Evolutionary conservation across 2,888 invertebrate genomes (phyloP).

Genomic region (Erebia palarica): DNA sequence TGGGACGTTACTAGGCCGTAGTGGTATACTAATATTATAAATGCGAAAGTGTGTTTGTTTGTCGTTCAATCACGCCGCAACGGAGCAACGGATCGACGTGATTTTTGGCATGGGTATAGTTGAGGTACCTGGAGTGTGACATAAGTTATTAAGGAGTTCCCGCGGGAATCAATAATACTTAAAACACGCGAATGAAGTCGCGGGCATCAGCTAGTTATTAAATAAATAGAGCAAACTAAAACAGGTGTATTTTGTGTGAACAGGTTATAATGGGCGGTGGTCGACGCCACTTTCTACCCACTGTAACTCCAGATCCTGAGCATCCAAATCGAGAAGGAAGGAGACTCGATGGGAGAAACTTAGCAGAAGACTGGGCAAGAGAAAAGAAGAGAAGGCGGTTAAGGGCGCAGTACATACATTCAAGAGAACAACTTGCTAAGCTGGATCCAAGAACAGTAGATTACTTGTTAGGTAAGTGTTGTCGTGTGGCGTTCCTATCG

Average conservation of each 20-base stretch:
- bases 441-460: conserved; percentile 87
- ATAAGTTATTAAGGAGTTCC: too few relatives aligned
- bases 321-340: conserved; percentile 87
- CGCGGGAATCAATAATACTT: too few relatives aligned
- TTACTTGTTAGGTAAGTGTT: conserved; percentile 86
- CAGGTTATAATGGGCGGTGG: conserved; percentile 92
- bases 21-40: too few relatives aligned
- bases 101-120: too few relatives aligned
- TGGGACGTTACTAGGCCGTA: too few relatives aligned
- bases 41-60: too few relatives aligned
- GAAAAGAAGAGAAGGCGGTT: conserved; percentile 86
- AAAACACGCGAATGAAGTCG: too few relatives aligned
- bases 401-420: conserved; percentile 88
- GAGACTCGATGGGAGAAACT: conserved; percentile 88
- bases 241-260: conserved; percentile 38
- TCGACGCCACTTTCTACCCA: conserved; percentile 88
- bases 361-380: conserved; percentile 90
- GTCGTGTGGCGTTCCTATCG: neutral
- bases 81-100: too few relatives aligned
- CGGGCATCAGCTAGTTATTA: too few relatives aligned
- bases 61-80: too few relatives aligned
- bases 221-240: neutral
- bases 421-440: conserved; percentile 87
- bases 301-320: conserved; percentile 87
- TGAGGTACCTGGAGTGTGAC: too few relatives aligned